Evolutionary conservation across 1,140 invertebrate species (phyloP).

Genomic region (Geopemphigus sp.): DNA sequence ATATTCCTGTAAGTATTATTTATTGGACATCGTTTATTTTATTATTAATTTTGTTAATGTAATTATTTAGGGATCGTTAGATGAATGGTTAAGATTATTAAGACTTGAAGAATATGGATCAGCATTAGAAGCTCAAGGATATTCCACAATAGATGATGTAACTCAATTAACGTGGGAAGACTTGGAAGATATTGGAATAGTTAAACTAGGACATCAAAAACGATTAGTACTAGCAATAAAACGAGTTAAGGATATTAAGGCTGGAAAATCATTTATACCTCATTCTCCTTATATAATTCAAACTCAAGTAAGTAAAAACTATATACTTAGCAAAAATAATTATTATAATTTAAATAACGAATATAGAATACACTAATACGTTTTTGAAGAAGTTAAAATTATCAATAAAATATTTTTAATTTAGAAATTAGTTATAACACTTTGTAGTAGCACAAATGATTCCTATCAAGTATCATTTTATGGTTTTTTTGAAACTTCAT

Average conservation of each 20-base stretch:
- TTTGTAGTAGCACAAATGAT: neutral
- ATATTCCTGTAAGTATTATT: conserved; percentile 74
- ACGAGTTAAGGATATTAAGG: conserved; percentile 88
- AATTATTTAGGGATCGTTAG: conserved; percentile 71
- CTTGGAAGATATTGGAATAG: conserved; percentile 97
- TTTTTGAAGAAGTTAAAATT: neutral
- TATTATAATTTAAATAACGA: neutral
- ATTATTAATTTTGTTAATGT: neutral
- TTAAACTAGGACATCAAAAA: conserved; percentile 94
- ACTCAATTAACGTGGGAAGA: conserved; percentile 97
- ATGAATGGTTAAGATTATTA: conserved; percentile 89
- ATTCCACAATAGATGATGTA: conserved; percentile 86
- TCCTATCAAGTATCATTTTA: too few relatives aligned
- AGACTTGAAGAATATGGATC: conserved; percentile 88
- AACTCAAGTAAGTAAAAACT: conserved; percentile 50
- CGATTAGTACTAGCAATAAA: conserved; percentile 96
- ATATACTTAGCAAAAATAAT: neutral
- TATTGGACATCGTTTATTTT: conserved; percentile 12
- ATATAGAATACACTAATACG: neutral
- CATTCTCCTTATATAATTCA: conserved; percentile 51
- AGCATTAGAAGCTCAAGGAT: conserved; percentile 86
- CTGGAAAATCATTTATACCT: conserved; percentile 73
- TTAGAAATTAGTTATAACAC: neutral
- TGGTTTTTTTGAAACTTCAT: too few relatives aligned
- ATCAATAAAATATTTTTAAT: neutral